A percentile compares a stretch with the other conserved stretches of the same genome.
Evolutionary conservation across 2,797 vertebrate genomes (phyloP).

Genomic region (Crocidura indochinensis): DNA sequence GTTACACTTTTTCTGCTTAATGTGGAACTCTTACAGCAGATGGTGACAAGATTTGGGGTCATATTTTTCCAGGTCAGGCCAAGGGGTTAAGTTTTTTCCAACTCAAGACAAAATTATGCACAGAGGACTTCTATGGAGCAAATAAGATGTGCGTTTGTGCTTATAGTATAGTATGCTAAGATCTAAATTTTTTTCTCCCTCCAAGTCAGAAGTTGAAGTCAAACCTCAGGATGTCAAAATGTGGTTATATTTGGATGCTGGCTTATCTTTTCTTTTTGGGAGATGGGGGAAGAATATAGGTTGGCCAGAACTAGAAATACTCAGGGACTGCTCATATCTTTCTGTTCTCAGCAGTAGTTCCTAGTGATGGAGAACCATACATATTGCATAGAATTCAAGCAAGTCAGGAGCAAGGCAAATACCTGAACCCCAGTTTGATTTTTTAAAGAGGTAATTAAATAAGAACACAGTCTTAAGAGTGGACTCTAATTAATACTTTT

Average conservation of each 20-base stretch:
- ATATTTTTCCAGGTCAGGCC: not conserved
- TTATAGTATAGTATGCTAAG: not conserved
- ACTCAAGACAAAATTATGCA: not conserved
- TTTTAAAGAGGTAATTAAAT: slow-evolving; percentile 54
- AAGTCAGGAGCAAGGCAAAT: too few relatives aligned
- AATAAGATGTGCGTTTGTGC: slow-evolving; percentile 6
- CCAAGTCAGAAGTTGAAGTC: not conserved
- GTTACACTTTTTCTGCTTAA: not conserved
- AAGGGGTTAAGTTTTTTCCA: not conserved
- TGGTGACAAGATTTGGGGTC: not conserved
- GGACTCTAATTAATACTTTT: not conserved
- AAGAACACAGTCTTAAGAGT: slow-evolving; percentile 24
- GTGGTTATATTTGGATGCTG: not conserved
- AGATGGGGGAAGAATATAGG: too few relatives aligned
- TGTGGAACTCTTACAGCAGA: not conserved
- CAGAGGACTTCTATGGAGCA: not conserved
- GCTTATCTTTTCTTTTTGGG: too few relatives aligned
- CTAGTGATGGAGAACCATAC: too few relatives aligned
- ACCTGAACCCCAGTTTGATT: not conserved
- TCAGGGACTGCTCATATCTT: too few relatives aligned
- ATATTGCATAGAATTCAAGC: too few relatives aligned
- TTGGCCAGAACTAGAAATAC: too few relatives aligned
- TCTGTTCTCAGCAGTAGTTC: too few relatives aligned
- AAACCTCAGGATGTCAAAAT: not conserved
- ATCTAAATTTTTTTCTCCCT: not conserved